phyloP scores from a whole-genome alignment of 2,888 invertebrate species.

The Notodonta ziczac region DNA sequence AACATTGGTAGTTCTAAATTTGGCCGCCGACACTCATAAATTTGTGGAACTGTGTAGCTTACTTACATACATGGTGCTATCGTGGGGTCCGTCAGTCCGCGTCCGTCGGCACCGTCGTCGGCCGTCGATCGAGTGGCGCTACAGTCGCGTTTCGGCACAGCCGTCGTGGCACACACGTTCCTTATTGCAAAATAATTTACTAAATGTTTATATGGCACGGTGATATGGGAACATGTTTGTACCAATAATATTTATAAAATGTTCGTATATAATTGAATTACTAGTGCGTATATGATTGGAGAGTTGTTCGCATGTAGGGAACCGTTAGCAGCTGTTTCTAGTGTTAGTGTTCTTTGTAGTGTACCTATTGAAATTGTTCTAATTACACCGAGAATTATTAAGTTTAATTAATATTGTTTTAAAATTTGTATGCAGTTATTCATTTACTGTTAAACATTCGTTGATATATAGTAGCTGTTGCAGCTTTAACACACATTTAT shows the following conservation, averaged over 20 bases:
- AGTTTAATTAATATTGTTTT: neutral
- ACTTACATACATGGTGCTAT: conserved; percentile 10
- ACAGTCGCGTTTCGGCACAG: conserved; percentile 23
- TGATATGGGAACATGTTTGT: conserved; percentile 28
- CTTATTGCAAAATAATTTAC: conserved; percentile 32
- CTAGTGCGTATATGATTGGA: neutral
- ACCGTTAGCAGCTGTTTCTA: conserved; percentile 39
- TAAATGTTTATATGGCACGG: conserved; percentile 22
- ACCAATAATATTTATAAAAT: conserved; percentile 7
- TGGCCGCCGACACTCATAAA: neutral
- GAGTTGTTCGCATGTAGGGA: conserved; percentile 20
- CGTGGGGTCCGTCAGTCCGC: conserved; percentile 46
- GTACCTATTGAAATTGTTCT: neutral
- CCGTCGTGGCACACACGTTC: conserved; percentile 41
- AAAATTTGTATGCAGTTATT: neutral
- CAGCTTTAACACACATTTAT: neutral
- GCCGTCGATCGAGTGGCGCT: conserved; percentile 27
- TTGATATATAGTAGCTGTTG: neutral
- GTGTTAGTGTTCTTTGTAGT: conserved; percentile 24
- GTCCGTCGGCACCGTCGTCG: conserved; percentile 41
- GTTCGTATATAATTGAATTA: neutral
- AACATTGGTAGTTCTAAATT: neutral
- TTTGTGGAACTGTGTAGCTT: neutral
- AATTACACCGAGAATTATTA: neutral
- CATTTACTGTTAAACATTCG: neutral